These are phyloP conservation scores for Spizella passerina DNA, from an alignment of 2,797 vertebrate species.

Conservation along the genomic window DNA sequence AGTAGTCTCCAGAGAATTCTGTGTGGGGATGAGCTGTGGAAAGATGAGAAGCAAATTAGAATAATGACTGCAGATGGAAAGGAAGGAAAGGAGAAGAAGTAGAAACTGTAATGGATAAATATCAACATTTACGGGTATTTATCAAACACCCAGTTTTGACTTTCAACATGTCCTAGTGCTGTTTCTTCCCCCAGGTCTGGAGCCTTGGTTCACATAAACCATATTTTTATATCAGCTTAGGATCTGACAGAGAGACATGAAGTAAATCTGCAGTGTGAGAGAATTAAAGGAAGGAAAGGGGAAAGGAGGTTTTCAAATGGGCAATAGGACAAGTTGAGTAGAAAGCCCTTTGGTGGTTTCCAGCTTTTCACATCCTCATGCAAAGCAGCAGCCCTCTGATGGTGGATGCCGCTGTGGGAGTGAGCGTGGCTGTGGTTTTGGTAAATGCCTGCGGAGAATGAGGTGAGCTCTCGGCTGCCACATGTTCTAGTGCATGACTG, in stretches of 20 bases:
- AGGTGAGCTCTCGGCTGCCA: conserved; percentile 10
- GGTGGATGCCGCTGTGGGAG: not conserved
- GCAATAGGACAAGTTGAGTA: not conserved
- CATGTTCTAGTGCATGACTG: not conserved
- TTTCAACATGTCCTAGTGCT: not conserved
- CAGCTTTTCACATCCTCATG: not conserved
- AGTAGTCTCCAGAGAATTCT: not conserved
- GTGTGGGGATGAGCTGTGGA: not conserved
- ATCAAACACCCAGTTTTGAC: not conserved
- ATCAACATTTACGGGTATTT: not conserved
- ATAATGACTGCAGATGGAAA: not conserved
- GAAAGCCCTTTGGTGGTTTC: not conserved
- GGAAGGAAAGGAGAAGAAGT: not conserved
- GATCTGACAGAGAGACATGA: not conserved
- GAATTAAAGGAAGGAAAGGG: not conserved
- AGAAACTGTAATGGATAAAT: not conserved
- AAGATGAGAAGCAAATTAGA: not conserved
- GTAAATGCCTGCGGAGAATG: conserved; percentile 32
- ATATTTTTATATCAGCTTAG: not conserved
- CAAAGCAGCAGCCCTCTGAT: conserved; percentile 8
- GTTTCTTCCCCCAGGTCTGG: not conserved
- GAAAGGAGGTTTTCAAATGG: not conserved
- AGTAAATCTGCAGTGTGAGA: not conserved
- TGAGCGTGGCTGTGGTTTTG: conserved; percentile 1
- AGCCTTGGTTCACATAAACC: not conserved